A percentile compares a stretch with the other conserved stretches of the same genome.
Conservation (phyloP, 1,140 invertebrate species). For the Phthorimaea operculella region DNA sequence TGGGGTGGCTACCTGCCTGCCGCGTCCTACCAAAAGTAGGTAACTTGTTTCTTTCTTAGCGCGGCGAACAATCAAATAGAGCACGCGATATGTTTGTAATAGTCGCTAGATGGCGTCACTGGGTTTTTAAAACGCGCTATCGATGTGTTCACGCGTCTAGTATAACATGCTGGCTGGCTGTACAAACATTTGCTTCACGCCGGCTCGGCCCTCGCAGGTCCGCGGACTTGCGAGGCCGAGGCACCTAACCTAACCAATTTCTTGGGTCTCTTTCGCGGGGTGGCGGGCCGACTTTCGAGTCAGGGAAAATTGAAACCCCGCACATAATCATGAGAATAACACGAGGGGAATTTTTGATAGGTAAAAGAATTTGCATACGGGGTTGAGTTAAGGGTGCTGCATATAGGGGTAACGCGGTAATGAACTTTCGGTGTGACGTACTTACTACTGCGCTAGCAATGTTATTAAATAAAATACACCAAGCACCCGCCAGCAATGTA, state of each 20-base stretch:
- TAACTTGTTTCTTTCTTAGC: too few relatives aligned
- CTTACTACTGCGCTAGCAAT: too few relatives aligned
- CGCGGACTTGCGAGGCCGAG: conserved; percentile 42
- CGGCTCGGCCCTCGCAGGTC: conserved; percentile 46
- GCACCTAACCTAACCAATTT: conserved; percentile 61
- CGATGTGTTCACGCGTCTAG: background rate
- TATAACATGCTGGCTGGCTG: background rate
- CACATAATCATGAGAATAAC: conserved; percentile 12
- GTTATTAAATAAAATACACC: too few relatives aligned
- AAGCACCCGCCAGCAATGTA: too few relatives aligned
- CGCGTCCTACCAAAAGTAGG: too few relatives aligned
- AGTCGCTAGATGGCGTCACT: background rate
- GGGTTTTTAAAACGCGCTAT: background rate
- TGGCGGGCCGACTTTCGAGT: conserved; percentile 58
- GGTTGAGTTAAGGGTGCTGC: too few relatives aligned
- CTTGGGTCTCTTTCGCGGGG: conserved; percentile 58
- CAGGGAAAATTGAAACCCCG: conserved; percentile 63
- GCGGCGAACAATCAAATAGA: too few relatives aligned
- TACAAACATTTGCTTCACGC: conserved; percentile 21
- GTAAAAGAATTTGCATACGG: background rate
- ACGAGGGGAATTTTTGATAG: background rate
- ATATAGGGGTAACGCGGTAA: too few relatives aligned
- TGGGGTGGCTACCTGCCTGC: too few relatives aligned
- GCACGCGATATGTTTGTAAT: too few relatives aligned
- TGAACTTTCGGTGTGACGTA: too few relatives aligned